These are phyloP conservation scores for Choreutis nemorana DNA, from an alignment of 2,888 invertebrate species.

Conservation along the genomic window DNA sequence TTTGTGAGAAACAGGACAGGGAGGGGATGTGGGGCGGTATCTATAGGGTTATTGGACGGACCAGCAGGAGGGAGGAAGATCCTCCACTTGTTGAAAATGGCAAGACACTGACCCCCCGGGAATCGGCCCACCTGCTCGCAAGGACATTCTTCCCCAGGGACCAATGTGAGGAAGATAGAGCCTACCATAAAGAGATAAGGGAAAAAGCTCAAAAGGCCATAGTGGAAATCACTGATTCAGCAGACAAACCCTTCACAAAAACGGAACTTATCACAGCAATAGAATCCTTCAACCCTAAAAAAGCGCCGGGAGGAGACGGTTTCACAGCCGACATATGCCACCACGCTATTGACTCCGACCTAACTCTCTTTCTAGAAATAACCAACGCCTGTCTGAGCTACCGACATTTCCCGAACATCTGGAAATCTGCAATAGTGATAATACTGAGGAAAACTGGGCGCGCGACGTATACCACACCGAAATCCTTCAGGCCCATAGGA, in stretches of 20 bases:
- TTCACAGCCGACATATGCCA: constrained; percentile 7
- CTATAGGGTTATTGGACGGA: constrained; percentile 4
- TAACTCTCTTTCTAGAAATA: constrained; percentile 2
- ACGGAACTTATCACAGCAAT: background rate
- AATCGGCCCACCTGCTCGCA: constrained; percentile 1
- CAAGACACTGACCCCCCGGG: background rate
- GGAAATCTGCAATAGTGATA: constrained; percentile 8
- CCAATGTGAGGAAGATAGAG: background rate
- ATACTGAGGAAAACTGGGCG: constrained; percentile 8
- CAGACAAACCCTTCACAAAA: constrained; percentile 3
- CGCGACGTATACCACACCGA: background rate
- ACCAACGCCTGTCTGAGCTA: constrained; percentile 6
- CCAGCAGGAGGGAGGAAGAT: constrained; percentile 4
- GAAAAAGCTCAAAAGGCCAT: background rate
- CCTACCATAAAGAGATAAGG: background rate
- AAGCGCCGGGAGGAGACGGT: constrained; percentile 7
- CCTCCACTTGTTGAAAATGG: background rate
- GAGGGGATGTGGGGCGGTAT: constrained; percentile 6
- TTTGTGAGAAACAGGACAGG: constrained; percentile 6
- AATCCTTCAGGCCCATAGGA: constrained; percentile 7
- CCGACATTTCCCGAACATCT: constrained; percentile 7
- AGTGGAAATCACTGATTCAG: background rate
- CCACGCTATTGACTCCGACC: background rate
- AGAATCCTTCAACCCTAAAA: constrained; percentile 5
- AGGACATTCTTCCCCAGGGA: constrained; percentile 5